Conservation (phyloP, 1,140 invertebrate genomes). For the Conus ventricosus region DNA sequence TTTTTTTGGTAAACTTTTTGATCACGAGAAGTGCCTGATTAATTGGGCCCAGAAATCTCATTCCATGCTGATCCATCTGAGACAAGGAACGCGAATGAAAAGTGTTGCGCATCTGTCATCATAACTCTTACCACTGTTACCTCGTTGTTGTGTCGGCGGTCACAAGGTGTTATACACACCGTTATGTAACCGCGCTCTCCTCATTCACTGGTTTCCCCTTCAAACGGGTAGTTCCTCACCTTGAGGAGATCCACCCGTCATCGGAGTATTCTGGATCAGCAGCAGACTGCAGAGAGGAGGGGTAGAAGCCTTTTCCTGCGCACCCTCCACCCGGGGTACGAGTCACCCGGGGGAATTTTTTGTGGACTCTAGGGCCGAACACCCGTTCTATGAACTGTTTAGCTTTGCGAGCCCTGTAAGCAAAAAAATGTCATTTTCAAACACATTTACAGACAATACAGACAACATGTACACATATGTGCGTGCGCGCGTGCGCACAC, state of each 20-base stretch:
- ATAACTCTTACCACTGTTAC: no score
- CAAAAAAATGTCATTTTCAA: slow-evolving; percentile 37
- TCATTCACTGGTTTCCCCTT: no score
- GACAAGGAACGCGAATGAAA: no score
- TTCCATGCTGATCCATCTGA: no score
- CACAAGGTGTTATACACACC: no score
- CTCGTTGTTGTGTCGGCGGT: no score
- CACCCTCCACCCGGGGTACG: slow-evolving; percentile 43
- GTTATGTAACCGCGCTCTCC: no score
- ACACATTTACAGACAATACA: slow-evolving; percentile 37
- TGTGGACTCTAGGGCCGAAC: slow-evolving; percentile 57
- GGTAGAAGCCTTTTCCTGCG: slow-evolving; percentile 48
- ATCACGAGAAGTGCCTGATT: no score
- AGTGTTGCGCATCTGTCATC: no score
- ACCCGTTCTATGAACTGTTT: slow-evolving; percentile 48
- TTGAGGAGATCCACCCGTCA: slow-evolving; percentile 45
- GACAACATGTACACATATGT: slow-evolving; percentile 19
- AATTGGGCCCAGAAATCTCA: no score
- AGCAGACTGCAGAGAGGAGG: slow-evolving; percentile 27
- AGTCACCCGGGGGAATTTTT: slow-evolving; percentile 42
- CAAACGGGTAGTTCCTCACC: not conserved
- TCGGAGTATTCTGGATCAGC: slow-evolving; percentile 40
- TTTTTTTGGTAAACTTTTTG: no score
- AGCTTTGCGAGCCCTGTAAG: slow-evolving; percentile 44
- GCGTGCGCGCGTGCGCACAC: not conserved